phyloP scores from a whole-genome alignment of 2,113 vertebrate genomes.

The Gymnarchus niloticus region DNA sequence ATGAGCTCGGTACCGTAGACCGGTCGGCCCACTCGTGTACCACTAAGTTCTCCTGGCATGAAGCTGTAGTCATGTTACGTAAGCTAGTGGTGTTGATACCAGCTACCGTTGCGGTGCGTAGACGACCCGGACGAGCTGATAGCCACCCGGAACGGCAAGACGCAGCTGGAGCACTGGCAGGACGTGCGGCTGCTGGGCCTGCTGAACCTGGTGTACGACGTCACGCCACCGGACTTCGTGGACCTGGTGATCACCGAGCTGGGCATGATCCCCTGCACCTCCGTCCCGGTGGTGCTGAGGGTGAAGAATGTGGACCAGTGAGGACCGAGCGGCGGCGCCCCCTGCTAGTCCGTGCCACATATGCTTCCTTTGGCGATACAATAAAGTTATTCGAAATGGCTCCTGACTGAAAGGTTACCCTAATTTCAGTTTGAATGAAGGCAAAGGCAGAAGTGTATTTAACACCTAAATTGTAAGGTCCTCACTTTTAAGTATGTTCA shows the following conservation, averaged over 20 bases:
- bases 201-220: constrained; percentile 92
- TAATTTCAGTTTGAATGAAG: not conserved
- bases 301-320: constrained; percentile 92
- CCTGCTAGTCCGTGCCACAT: not conserved
- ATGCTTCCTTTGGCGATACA: constrained; percentile 49
- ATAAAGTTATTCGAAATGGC: constrained; percentile 48
- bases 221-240: constrained; percentile 90
- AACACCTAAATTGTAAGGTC: not conserved
- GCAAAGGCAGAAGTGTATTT: not conserved
- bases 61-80: not conserved
- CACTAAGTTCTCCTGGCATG: not conserved
- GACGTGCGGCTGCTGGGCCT: constrained; percentile 69
- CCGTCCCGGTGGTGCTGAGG: constrained; percentile 90
- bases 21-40: too few species aligned
- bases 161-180: constrained; percentile 79
- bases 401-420: too few species aligned
- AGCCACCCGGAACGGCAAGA: constrained; percentile 70
- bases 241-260: constrained; percentile 96
- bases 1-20: constrained; percentile 81
- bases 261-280: constrained; percentile 98
- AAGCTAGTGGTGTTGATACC: not conserved
- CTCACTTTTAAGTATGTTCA: not conserved
- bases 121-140: constrained; percentile 93
- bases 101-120: constrained; percentile 39
- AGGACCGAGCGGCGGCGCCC: constrained; percentile 18